Conservation (phyloP, 1,140 invertebrate species). For the Planococcus citri region DNA sequence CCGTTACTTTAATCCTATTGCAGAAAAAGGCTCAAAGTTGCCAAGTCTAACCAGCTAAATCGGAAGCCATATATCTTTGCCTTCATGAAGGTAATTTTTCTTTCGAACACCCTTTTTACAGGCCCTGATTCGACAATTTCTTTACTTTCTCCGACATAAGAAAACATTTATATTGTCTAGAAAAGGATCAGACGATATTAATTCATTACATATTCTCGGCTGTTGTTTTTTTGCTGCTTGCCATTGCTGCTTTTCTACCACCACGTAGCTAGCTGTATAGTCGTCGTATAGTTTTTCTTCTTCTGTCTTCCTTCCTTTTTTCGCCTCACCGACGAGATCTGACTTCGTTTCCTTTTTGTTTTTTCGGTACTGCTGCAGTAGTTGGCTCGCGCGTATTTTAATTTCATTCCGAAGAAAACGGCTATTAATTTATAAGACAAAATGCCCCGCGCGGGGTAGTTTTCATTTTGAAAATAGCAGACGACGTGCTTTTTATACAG, state of each 20-base stretch:
- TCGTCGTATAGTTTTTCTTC: too few species aligned
- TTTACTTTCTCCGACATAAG: slow-evolving; percentile 20
- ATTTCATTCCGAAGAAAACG: not conserved
- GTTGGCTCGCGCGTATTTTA: too few species aligned
- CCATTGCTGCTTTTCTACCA: not conserved
- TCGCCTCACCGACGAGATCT: too few species aligned
- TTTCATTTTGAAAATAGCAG: too few species aligned
- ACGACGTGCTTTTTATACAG: too few species aligned
- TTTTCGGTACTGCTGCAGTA: too few species aligned
- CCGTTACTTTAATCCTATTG: slow-evolving; percentile 19
- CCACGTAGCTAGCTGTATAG: too few species aligned
- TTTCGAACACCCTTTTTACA: slow-evolving; percentile 20
- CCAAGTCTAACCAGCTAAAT: slow-evolving; percentile 20
- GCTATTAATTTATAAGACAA: not conserved
- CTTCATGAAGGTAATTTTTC: slow-evolving; percentile 19
- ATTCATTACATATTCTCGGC: slow-evolving; percentile 14
- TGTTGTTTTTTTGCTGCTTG: not conserved
- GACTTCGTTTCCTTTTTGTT: too few species aligned
- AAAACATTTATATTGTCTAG: slow-evolving; percentile 20
- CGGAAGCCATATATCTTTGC: slow-evolving; percentile 17
- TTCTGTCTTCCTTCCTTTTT: not conserved
- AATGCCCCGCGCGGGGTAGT: too few species aligned
- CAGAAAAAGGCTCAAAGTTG: slow-evolving; percentile 20
- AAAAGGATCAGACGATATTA: slow-evolving; percentile 19
- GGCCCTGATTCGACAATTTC: slow-evolving; percentile 19